phyloP scores from a whole-genome alignment of 1,140 invertebrate species.

The Drosophila navojoa region DNA sequence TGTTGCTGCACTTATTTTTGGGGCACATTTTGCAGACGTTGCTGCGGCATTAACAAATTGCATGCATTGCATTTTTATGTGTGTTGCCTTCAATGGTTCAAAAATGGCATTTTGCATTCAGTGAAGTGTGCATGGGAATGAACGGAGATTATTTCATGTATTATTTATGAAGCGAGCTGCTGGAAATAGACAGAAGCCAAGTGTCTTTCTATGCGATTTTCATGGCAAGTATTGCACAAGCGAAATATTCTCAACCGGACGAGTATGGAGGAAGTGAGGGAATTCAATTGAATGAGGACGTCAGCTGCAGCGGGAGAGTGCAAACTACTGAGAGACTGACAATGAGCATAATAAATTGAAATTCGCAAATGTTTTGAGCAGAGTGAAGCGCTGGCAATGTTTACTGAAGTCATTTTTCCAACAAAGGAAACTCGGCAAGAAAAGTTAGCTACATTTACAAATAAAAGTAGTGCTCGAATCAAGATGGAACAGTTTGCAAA shows the following conservation, averaged over 20 bases:
- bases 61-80: constrained; percentile 39
- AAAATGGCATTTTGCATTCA: constrained; percentile 30
- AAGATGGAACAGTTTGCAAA: no score
- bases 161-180: constrained; percentile 20
- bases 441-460: no score
- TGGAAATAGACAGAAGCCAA: background rate
- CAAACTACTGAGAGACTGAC: background rate
- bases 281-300: background rate
- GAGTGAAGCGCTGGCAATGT: no score
- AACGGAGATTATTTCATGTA: constrained; percentile 12
- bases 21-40: constrained; percentile 37
- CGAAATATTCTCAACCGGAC: background rate
- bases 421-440: no score
- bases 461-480: no score
- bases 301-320: background rate
- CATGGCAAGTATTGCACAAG: background rate
- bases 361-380: no score
- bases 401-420: no score
- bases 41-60: constrained; percentile 42
- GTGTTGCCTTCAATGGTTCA: constrained; percentile 32
- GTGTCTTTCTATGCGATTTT: constrained; percentile 4
- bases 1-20: constrained; percentile 25
- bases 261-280: background rate
- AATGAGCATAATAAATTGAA: no score
- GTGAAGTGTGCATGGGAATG: constrained; percentile 21